A percentile compares a stretch with the other conserved stretches of the same genome.
Evolutionary conservation across 2,888 invertebrate genomes (phyloP).

Genomic region (Pseudeuparius sepicola): DNA sequence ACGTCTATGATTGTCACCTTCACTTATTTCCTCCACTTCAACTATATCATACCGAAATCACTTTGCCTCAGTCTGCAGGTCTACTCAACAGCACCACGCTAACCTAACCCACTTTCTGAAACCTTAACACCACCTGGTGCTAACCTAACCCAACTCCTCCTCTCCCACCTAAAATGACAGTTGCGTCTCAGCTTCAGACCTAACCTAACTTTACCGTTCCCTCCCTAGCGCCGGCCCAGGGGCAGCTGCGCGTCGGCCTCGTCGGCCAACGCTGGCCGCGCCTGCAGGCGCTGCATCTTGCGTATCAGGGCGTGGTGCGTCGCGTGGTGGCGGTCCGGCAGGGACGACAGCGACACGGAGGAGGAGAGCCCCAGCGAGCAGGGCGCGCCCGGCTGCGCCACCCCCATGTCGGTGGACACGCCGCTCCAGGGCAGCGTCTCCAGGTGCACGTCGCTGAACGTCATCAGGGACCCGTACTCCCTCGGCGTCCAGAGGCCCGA

Average conservation of each 20-base stretch:
- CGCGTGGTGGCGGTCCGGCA: conserved; percentile 85
- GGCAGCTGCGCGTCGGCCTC: too few species aligned
- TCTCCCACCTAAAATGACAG: neutral
- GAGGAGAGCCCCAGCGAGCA: conserved; percentile 68
- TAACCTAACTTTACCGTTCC: too few species aligned
- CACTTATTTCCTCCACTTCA: too few species aligned
- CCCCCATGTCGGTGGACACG: conserved; percentile 77
- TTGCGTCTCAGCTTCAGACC: neutral
- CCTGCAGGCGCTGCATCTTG: conserved; percentile 26
- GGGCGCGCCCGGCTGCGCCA: conserved; percentile 58
- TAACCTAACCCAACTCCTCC: too few species aligned
- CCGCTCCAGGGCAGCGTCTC: conserved; percentile 80
- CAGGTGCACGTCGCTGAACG: conserved; percentile 75
- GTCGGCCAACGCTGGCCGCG: neutral
- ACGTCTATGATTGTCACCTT: too few species aligned
- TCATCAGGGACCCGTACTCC: conserved; percentile 63
- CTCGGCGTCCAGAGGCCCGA: conserved; percentile 31
- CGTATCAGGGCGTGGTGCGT: conserved; percentile 66
- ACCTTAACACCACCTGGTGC: too few species aligned
- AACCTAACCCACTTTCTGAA: too few species aligned
- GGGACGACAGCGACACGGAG: conserved; percentile 72
- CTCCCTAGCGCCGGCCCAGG: too few species aligned
- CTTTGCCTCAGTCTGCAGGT: too few species aligned
- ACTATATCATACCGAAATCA: too few species aligned
- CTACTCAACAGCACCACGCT: too few species aligned